phyloP scores from a whole-genome alignment of 2,113 vertebrate species.

The Piprites chloris region DNA sequence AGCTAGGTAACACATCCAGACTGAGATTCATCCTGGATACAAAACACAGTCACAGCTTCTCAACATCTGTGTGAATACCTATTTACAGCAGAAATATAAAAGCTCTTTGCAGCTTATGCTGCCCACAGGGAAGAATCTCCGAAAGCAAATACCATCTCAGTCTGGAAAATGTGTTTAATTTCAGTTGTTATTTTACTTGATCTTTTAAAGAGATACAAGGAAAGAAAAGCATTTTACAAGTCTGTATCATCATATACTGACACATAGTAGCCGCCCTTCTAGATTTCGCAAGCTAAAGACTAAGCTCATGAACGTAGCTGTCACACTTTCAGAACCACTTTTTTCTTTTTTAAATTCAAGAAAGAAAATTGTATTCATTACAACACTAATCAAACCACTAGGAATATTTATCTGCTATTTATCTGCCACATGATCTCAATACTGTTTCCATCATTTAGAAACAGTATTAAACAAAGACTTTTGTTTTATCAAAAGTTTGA shows the following conservation, averaged over 20 bases:
- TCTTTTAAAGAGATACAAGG: neutral
- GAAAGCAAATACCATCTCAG: neutral
- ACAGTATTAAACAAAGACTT: neutral
- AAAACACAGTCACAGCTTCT: neutral
- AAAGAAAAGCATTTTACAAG: neutral
- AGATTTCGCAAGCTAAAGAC: neutral
- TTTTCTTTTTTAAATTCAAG: neutral
- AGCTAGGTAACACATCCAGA: neutral
- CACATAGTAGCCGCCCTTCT: neutral
- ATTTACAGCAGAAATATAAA: neutral
- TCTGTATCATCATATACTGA: neutral
- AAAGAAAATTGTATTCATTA: neutral
- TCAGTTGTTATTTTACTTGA: neutral
- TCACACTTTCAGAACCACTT: neutral
- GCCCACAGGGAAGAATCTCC: neutral
- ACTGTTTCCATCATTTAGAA: neutral
- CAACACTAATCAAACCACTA: neutral
- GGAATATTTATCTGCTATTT: neutral
- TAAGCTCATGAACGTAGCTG: neutral
- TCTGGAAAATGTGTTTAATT: neutral
- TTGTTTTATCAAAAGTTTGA: neutral
- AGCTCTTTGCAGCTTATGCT: neutral
- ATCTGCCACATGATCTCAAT: neutral
- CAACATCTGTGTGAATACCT: neutral
- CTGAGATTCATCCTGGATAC: neutral